These are phyloP conservation scores for Theristicus caerulescens DNA, from an alignment of 2,113 vertebrate species.

Conservation along the genomic window DNA sequence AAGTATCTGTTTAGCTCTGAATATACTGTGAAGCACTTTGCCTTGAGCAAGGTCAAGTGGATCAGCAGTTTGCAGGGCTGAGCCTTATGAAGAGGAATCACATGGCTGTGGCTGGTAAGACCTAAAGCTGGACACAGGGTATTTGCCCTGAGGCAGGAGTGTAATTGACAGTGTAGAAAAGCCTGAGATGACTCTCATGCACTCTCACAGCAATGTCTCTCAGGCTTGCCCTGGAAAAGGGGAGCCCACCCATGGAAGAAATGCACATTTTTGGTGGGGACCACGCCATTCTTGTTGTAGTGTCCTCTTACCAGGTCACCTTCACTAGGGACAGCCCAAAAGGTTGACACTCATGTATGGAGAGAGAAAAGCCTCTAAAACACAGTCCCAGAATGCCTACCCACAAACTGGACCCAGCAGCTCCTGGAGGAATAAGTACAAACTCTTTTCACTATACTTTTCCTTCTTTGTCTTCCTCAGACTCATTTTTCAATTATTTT, in stretches of 20 bases:
- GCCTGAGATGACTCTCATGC: neutral
- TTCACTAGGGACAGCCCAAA: neutral
- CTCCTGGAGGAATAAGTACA: neutral
- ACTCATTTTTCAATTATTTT: neutral
- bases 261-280: neutral
- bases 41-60: neutral
- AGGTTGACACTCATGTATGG: rapidly evolving
- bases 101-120: neutral
- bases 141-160: neutral
- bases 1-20: neutral
- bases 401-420: neutral
- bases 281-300: neutral
- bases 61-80: neutral
- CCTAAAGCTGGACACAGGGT: neutral
- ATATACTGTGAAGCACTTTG: neutral
- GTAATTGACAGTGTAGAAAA: neutral
- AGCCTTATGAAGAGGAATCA: neutral
- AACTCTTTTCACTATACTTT: neutral
- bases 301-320: neutral
- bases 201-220: neutral
- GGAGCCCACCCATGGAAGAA: neutral
- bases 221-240: neutral
- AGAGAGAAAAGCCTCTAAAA: neutral
- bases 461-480: neutral
- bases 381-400: neutral